Base-by-base conservation (phyloP, 2,797 vertebrate species). In the Lepilemur ruficaudatus region DNA sequence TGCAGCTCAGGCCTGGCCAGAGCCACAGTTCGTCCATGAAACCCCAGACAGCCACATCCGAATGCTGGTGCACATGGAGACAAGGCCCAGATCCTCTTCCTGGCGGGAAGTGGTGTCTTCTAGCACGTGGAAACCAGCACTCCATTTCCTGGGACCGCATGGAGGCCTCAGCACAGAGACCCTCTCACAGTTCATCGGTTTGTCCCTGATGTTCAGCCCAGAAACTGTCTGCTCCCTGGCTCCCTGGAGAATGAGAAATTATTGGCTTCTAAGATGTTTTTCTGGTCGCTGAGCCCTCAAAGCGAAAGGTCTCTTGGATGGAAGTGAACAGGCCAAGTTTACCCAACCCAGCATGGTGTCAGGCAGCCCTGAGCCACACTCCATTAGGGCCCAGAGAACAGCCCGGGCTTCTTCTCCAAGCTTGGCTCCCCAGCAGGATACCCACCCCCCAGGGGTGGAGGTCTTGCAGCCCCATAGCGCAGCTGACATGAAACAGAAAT, bases 291-390 rank as follows among this genome's bases (percentile, higher is more conserved):
- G 85, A 89, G 81, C 7, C 88, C 89, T 95, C 84, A 70, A 93
- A 80, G 96, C 91, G 93, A 97, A 97, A 97, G 95, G 87, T 95
- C 83, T 92, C 41, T 91, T 55, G 52, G 63, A 89, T 65, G n/a
- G 76, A 94, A 92, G 48, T 4, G 41, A 93, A 90, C 30, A 95
- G 61, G 63, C 84, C 59, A 80, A 93, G 75, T 96, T 92, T 95
- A 96, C 79, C 84, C 93, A 96, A 90, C 38, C 50, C 50, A 17
- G 65, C 25, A 52, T 78, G 89, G 78, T 5, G 7, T 87, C 87
- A 91, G 89, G 70, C 65, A 78, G 32, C 78, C 63, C 61, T 4
- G 30, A 92, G 55, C 46, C 88, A 52, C 78, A 86, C 91, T 93
- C 79, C 41, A 1, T 7, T 52, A 57, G 28, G 55, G 14, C 38